A percentile compares a stretch with the other conserved stretches of the same genome.
phyloP scores from a whole-genome alignment of 2,888 invertebrate species.

The Noctua comes region DNA sequence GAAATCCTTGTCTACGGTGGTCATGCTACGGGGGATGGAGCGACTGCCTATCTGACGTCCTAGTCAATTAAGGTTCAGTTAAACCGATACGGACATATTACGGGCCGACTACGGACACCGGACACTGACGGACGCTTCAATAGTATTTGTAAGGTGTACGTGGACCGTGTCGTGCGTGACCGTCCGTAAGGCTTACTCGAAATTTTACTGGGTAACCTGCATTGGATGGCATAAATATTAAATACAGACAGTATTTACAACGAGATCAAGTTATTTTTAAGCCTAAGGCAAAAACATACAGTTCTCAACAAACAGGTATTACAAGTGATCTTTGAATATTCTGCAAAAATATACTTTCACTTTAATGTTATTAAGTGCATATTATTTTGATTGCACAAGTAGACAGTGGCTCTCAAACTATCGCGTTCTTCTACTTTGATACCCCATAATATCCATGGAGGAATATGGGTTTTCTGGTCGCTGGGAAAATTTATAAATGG shows the following conservation, averaged over 20 bases:
- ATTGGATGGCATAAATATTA: not conserved
- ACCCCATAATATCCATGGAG: not conserved
- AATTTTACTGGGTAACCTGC: no score
- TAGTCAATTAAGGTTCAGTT: not conserved
- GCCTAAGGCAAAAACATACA: not conserved
- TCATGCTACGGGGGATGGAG: no score
- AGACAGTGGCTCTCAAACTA: slow-evolving; percentile 18
- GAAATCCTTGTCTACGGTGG: no score
- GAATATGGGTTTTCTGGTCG: not conserved
- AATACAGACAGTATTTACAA: not conserved
- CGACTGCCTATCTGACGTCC: not conserved
- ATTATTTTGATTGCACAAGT: slow-evolving; percentile 37
- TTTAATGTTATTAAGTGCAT: slow-evolving; percentile 17
- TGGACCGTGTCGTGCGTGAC: not conserved
- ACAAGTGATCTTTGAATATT: slow-evolving; percentile 33
- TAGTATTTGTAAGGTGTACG: not conserved
- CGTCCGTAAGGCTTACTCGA: not conserved
- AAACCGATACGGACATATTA: not conserved
- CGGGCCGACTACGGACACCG: not conserved
- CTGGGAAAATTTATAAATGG: not conserved
- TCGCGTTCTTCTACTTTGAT: not conserved
- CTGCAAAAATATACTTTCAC: slow-evolving; percentile 36
- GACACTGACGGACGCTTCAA: not conserved
- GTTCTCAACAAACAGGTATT: slow-evolving; percentile 19
- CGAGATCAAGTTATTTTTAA: slow-evolving; percentile 5